Percentiles rank a stretch among this genome's conserved stretches.
Evolutionary conservation across 2,797 vertebrate genomes (phyloP).

Genomic region (Momotus momota): DNA sequence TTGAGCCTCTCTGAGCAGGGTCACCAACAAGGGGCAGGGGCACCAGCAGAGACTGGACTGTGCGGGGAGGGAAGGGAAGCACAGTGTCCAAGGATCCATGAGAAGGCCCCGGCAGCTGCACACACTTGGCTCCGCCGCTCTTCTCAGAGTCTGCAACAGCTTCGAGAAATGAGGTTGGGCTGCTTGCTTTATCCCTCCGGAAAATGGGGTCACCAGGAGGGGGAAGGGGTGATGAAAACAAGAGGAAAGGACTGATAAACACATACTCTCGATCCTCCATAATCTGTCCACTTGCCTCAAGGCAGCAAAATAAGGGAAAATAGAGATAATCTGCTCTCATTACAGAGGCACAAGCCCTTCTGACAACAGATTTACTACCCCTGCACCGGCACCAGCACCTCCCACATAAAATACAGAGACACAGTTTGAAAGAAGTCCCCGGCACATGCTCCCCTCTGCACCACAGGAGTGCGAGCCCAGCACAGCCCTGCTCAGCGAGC

Average conservation of each 20-base stretch:
- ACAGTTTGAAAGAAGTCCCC: not conserved
- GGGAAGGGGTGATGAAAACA: not conserved
- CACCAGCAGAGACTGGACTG: not conserved
- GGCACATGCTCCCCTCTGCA: not conserved
- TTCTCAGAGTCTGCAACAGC: not conserved
- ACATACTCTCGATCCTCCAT: not conserved
- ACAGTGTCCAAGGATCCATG: accelerated
- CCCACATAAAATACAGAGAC: not conserved
- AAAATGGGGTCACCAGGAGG: slow-evolving; percentile 38
- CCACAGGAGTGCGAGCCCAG: not conserved
- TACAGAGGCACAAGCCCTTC: not conserved
- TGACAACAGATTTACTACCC: not conserved
- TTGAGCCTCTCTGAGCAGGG: accelerated
- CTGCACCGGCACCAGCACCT: not conserved
- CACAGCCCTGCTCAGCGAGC: not conserved
- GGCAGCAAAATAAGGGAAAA: slow-evolving; percentile 32
- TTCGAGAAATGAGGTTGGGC: slow-evolving; percentile 48
- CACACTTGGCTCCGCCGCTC: accelerated
- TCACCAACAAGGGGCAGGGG: not conserved
- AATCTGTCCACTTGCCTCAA: slow-evolving; percentile 44
- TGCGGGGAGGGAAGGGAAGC: too few relatives aligned
- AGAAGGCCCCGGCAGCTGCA: not conserved
- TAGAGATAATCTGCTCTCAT: slow-evolving; percentile 30
- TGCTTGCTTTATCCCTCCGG: slow-evolving; percentile 16
- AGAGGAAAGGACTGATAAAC: not conserved